Evolutionary conservation across 2,113 vertebrate species (phyloP).

Genomic region (Cygnus buccinator): DNA sequence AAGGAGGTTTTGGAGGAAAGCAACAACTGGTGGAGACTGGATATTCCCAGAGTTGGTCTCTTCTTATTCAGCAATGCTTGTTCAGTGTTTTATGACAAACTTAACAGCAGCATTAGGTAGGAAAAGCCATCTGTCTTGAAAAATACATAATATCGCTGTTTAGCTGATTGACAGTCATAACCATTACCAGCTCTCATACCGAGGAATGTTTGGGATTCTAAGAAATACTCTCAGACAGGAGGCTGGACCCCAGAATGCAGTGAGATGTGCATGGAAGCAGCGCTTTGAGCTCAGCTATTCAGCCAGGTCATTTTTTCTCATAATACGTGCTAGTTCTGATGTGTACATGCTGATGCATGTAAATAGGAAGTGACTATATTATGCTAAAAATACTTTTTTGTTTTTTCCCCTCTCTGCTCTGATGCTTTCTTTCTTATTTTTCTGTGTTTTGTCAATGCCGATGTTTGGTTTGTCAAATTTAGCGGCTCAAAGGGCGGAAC

Average conservation of each 20-base stretch:
- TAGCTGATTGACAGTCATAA: neutral
- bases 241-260: accelerated
- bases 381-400: neutral
- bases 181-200: neutral
- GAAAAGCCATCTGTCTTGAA: neutral
- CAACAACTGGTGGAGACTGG: neutral
- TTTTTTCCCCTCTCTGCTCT: neutral
- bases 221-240: accelerated
- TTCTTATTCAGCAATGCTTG: neutral
- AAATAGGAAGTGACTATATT: neutral
- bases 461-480: neutral
- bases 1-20: neutral
- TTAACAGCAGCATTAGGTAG: neutral
- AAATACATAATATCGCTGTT: accelerated
- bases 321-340: neutral
- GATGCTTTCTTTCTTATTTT: neutral
- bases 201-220: neutral
- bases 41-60: neutral
- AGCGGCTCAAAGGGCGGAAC: neutral
- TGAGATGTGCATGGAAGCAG: accelerated
- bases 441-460: neutral
- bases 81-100: neutral
- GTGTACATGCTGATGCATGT: neutral
- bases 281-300: neutral
- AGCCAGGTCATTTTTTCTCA: neutral